phyloP scores from a whole-genome alignment of 1,140 invertebrate species.

The Diabrotica undecimpunctata region DNA sequence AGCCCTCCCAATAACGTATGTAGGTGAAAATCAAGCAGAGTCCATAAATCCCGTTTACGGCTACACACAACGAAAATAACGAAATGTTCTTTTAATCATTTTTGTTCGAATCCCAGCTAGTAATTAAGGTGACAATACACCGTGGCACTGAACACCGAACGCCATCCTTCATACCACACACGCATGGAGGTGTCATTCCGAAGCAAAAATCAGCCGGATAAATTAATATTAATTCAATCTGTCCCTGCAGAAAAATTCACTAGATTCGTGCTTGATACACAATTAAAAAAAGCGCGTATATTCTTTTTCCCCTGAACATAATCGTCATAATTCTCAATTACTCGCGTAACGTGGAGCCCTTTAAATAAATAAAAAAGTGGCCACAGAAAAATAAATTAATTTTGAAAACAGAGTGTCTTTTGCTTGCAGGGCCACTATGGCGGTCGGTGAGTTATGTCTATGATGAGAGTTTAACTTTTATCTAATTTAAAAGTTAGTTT shows the following conservation, averaged over 20 bases:
- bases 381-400: conserved; percentile 37
- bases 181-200: conserved; percentile 12
- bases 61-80: background rate
- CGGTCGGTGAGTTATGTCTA: conserved; percentile 34
- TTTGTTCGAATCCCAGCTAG: conserved; percentile 15
- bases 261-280: conserved; percentile 26
- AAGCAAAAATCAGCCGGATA: conserved; percentile 32
- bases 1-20: conserved; percentile 16
- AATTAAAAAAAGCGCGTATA: conserved; percentile 33
- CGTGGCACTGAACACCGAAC: conserved; percentile 4
- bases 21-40: conserved; percentile 19
- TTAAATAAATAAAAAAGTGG: conserved; percentile 41
- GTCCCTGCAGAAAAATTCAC: conserved; percentile 41
- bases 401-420: conserved; percentile 35
- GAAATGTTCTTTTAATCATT: conserved; percentile 23
- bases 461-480: conserved; percentile 37
- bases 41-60: conserved; percentile 18
- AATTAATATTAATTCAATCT: conserved; percentile 44
- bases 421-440: conserved; percentile 12
- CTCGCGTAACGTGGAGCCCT: conserved; percentile 28
- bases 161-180: conserved; percentile 17
- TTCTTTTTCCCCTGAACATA: conserved; percentile 31
- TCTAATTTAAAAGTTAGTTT: conserved; percentile 38
- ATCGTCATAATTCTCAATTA: conserved; percentile 43
- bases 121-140: conserved; percentile 21